Evolutionary conservation across 1,140 invertebrate species (phyloP), one percentile per base, ranked within the genome.

Genomic region (Onthophagus taurus): DNA sequence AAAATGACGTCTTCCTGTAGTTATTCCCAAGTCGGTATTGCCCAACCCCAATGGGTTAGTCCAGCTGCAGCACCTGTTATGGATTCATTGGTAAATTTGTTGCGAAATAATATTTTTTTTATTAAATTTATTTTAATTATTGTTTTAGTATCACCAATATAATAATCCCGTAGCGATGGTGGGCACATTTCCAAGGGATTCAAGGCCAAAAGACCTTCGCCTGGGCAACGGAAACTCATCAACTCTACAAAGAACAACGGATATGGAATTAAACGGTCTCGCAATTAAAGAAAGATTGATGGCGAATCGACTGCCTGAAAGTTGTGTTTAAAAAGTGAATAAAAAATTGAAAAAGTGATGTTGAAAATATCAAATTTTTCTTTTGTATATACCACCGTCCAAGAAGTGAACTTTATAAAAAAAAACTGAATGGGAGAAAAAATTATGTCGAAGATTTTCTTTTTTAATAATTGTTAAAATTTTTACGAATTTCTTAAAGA

Each of bases 211-310:
- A 36, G 61, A 65, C 30, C 51, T 65, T 11, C 54, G 57, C 14
- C 36, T 65, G 14, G 57, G 51, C 8, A 64, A 61, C 42, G 58
- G 57, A 7, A 53, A 47, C 39, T 49, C 57, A 26, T 51, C 58
- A 9, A 59, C 60, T 4, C 33, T 60, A 24, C 49, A 52, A 16
- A 50, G 49, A 44, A 42, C 54, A 9, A 53, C 54, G 4, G 63
- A 65, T 35, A 39, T 61, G 39, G 63, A 65, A 49, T 66, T 78
- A 42, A 77, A 78, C 61, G 80, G 81, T 3, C 72, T 80, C 55
- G 80, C 78, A 47, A 83, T 84, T 59, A 83, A 83, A 57, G 77
- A 82, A 60, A 74, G 80, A 51, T 70, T 83, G 3, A 78, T 83
- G 66, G 78, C 81, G 37, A 79, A 79, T 59, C 76, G 80, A 57